A percentile compares a stretch with the other conserved stretches of the same genome.
Conservation (phyloP, 2,113 vertebrate species). For the Aythya baeri region DNA sequence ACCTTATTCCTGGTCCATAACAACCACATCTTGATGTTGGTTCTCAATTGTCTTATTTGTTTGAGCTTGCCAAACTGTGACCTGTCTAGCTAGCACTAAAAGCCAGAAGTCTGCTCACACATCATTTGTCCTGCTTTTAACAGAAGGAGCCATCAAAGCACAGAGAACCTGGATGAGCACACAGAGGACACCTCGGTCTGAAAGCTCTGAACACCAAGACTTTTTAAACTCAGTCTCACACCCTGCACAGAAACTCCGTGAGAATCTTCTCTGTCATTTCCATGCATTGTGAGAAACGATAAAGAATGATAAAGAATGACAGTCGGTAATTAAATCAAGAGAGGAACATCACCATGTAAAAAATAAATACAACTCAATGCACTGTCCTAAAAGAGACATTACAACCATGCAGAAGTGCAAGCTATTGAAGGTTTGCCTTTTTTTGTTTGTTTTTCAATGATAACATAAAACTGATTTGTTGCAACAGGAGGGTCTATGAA, state of each 20-base stretch:
- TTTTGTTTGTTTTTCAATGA: not conserved
- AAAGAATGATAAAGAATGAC: not conserved
- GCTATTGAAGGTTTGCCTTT: not conserved
- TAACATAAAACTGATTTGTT: not conserved
- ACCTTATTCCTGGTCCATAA: not conserved
- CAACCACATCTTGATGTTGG: not conserved
- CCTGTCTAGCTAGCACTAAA: not conserved
- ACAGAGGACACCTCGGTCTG: not conserved
- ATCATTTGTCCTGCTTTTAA: not conserved
- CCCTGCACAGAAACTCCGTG: not conserved
- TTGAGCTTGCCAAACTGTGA: not conserved
- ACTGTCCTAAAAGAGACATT: not conserved
- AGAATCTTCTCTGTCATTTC: not conserved
- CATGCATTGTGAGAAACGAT: not conserved
- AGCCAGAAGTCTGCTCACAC: not conserved
- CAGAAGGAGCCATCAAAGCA: slow-evolving; percentile 50
- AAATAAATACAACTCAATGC: not conserved
- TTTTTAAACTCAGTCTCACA: not conserved
- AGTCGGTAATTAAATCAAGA: not conserved
- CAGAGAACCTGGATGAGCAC: not conserved
- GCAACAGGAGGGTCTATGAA: not conserved
- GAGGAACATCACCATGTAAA: not conserved
- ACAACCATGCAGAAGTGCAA: not conserved
- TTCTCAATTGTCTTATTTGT: not conserved
- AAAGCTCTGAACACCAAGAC: not conserved